Conservation (phyloP, 2,888 invertebrate genomes). For the Cynaeus angustus region DNA sequence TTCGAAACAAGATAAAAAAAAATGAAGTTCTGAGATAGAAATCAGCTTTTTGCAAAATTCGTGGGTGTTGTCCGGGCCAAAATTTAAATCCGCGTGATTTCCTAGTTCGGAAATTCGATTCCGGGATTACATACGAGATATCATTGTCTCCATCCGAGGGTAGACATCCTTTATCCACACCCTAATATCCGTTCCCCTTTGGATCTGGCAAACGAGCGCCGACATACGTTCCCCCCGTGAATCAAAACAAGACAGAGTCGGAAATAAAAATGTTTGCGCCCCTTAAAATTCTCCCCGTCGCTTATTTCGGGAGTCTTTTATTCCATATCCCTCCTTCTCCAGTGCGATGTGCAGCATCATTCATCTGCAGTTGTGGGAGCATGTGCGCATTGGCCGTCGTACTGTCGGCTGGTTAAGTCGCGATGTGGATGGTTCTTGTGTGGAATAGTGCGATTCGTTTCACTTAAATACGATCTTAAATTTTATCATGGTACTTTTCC, state of each 20-base stretch:
- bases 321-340: constrained; percentile 42
- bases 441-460: constrained; percentile 22
- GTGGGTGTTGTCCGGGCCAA: too few species aligned
- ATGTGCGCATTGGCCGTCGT: constrained; percentile 50
- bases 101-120: constrained; percentile 21
- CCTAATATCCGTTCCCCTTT: constrained; percentile 39
- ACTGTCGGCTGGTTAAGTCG: constrained; percentile 41
- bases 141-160: constrained; percentile 37
- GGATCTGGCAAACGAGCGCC: constrained; percentile 13
- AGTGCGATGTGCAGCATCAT: constrained; percentile 47
- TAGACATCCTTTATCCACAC: constrained; percentile 40
- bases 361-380: constrained; percentile 51
- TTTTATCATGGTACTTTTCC: constrained; percentile 47
- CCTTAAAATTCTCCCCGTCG: constrained; percentile 34
- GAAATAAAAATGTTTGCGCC: constrained; percentile 40
- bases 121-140: constrained; percentile 29
- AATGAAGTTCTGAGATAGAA: not conserved
- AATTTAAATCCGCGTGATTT: not conserved
- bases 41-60: too few species aligned
- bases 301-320: constrained; percentile 46
- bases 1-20: too few species aligned
- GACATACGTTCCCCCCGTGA: constrained; percentile 32
- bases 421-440: constrained; percentile 35
- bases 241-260: constrained; percentile 37
- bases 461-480: constrained; percentile 15